Conservation (phyloP, 2,888 invertebrate genomes). For the Leucoma salicis region DNA sequence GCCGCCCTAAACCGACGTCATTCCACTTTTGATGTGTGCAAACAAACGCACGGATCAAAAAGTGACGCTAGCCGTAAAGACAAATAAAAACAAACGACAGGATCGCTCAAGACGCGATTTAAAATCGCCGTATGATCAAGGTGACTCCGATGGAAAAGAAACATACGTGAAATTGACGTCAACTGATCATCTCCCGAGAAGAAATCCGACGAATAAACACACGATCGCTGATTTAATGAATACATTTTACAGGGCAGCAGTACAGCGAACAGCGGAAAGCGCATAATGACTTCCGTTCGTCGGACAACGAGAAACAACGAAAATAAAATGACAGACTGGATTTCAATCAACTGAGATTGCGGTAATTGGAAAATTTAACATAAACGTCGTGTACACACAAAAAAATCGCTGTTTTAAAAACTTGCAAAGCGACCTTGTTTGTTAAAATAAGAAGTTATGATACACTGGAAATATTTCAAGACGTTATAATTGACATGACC, state of each 20-base stretch:
- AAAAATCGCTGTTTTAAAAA: too few species aligned
- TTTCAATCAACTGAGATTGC: slow-evolving; percentile 33
- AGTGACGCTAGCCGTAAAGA: slow-evolving; percentile 27
- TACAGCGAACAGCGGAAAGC: slow-evolving; percentile 70
- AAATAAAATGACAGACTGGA: slow-evolving; percentile 56
- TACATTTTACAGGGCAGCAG: slow-evolving; percentile 71
- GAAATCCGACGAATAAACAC: slow-evolving; percentile 45
- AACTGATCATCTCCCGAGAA: slow-evolving; percentile 45
- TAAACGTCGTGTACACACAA: slow-evolving; percentile 11
- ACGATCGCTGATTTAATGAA: slow-evolving; percentile 73
- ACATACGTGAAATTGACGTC: slow-evolving; percentile 40
- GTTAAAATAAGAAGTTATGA: too few species aligned
- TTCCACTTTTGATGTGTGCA: slow-evolving; percentile 35
- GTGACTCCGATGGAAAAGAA: slow-evolving; percentile 23
- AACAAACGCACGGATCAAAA: slow-evolving; percentile 30
- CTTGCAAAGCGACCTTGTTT: too few species aligned
- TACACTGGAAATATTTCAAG: too few species aligned
- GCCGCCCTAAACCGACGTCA: slow-evolving; percentile 41
- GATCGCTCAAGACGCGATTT: slow-evolving; percentile 26
- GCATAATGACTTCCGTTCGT: slow-evolving; percentile 78
- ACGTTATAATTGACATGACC: too few species aligned
- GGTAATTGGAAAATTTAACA: slow-evolving; percentile 31
- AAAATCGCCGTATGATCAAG: slow-evolving; percentile 28
- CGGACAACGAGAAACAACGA: slow-evolving; percentile 65
- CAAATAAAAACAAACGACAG: slow-evolving; percentile 22